These are phyloP conservation scores for Diceros bicornis DNA, from an alignment of 2,797 vertebrate species.

Conservation along the genomic window DNA sequence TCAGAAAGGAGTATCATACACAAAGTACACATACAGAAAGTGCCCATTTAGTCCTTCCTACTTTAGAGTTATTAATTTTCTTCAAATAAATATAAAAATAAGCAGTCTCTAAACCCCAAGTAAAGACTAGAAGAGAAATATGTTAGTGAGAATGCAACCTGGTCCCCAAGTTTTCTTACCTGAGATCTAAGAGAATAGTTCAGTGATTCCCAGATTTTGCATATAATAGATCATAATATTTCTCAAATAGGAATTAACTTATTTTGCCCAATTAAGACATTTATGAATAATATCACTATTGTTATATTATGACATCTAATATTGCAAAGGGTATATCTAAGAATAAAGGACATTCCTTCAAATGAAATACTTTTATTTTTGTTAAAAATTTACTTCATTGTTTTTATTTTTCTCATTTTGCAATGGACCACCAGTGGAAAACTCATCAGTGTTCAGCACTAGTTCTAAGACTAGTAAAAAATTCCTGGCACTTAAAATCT, in stretches of 20 bases:
- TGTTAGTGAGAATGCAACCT: neutral
- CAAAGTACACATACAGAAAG: neutral
- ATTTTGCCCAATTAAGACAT: neutral
- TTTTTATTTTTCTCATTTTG: neutral
- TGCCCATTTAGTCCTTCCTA: neutral
- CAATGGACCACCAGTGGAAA: neutral
- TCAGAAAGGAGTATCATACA: neutral
- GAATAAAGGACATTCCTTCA: neutral
- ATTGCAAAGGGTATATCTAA: neutral
- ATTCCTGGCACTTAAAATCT: neutral
- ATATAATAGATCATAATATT: neutral
- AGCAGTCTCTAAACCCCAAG: neutral
- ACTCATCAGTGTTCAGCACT: neutral
- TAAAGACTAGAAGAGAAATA: neutral
- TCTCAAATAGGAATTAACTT: constrained; percentile 13
- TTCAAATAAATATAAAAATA: neutral
- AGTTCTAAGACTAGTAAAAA: neutral
- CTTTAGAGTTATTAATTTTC: neutral
- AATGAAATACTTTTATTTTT: constrained; percentile 3
- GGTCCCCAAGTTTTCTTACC: neutral
- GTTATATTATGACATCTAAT: neutral
- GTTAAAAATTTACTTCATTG: neutral
- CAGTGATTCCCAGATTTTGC: neutral
- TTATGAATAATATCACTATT: neutral
- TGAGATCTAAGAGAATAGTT: neutral